Conservation (phyloP, 2,888 invertebrate genomes). For the Caenorhabditis zanzibari region DNA sequence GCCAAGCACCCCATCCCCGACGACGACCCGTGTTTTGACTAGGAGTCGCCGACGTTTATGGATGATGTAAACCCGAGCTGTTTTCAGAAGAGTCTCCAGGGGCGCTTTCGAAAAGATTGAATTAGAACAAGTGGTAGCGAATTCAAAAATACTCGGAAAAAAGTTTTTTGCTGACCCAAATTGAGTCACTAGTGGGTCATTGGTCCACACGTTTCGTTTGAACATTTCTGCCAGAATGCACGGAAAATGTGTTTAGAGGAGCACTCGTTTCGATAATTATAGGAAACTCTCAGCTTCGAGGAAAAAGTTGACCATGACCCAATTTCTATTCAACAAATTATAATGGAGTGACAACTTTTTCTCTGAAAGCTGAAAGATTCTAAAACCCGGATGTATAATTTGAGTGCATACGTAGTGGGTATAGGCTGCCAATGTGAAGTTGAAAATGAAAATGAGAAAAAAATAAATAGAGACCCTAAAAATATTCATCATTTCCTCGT, state of each 20-base stretch:
- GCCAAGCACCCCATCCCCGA: slow-evolving; percentile 39
- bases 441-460: slow-evolving; percentile 11
- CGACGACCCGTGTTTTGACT: slow-evolving; percentile 60
- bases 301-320: background rate
- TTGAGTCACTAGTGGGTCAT: slow-evolving; percentile 18
- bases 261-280: background rate
- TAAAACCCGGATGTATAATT: slow-evolving; percentile 34
- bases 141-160: slow-evolving; percentile 25
- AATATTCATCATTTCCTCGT: slow-evolving; percentile 31
- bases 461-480: background rate
- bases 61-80: slow-evolving; percentile 62
- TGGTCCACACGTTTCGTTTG: background rate
- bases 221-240: background rate
- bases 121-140: slow-evolving; percentile 59
- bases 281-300: background rate
- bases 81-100: slow-evolving; percentile 54
- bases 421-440: slow-evolving; percentile 6
- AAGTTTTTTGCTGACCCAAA: background rate
- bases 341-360: background rate
- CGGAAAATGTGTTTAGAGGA: background rate
- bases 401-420: slow-evolving; percentile 12
- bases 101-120: slow-evolving; percentile 57
- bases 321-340: slow-evolving; percentile 18
- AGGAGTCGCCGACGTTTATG: slow-evolving; percentile 56
- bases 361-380: slow-evolving; percentile 2